phyloP scores from a whole-genome alignment of 2,888 invertebrate genomes.

The Acleris sparsana region DNA sequence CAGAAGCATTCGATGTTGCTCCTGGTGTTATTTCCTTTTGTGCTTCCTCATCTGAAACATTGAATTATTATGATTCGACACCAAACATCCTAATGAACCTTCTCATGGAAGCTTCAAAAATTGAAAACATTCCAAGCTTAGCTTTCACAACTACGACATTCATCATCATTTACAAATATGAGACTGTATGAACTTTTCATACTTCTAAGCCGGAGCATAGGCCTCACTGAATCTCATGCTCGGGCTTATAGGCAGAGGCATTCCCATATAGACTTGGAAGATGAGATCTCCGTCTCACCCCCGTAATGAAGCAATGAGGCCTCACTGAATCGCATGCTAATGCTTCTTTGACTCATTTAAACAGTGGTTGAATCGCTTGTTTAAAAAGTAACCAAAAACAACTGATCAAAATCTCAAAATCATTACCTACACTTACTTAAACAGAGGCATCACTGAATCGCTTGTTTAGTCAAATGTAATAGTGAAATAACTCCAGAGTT shows the following conservation, averaged over 20 bases:
- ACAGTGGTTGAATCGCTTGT: neutral
- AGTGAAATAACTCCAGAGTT: too few relatives aligned
- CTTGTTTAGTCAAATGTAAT: neutral
- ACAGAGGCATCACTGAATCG: constrained; percentile 1
- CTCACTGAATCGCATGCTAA: too few relatives aligned
- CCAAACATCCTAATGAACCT: neutral
- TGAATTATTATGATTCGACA: neutral
- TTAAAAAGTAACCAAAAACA: too few relatives aligned
- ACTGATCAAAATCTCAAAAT: too few relatives aligned
- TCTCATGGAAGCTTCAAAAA: neutral
- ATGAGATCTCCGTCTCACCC: neutral
- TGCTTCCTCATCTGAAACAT: neutral
- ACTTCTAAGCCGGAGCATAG: neutral
- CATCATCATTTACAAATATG: neutral
- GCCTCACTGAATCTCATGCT: constrained; percentile 5
- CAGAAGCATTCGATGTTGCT: neutral
- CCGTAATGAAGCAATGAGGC: neutral
- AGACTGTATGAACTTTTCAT: neutral
- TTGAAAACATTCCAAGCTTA: neutral
- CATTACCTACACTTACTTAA: too few relatives aligned
- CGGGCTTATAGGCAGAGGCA: neutral
- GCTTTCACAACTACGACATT: neutral
- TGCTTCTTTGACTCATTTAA: neutral
- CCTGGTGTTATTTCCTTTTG: neutral
- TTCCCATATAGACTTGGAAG: neutral